phyloP scores from a whole-genome alignment of 1,140 invertebrate species.

The Latrodectus geometricus region DNA sequence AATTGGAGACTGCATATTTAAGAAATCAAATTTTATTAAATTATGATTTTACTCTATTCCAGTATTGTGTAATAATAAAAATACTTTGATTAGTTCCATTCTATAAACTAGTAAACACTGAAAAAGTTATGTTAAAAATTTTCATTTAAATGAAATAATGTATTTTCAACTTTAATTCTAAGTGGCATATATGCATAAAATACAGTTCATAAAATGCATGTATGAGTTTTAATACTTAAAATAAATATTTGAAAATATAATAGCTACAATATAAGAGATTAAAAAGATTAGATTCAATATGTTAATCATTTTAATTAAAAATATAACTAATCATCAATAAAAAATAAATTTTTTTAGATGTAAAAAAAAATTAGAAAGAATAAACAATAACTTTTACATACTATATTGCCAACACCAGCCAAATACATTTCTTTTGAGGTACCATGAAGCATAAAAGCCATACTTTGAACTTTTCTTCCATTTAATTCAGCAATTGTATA shows the following conservation, averaged over 20 bases:
- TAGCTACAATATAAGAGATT: background rate
- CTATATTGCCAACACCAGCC: constrained; percentile 35
- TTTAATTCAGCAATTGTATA: constrained; percentile 63
- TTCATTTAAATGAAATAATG: no score
- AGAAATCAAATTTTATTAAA: no score
- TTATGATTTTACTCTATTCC: no score
- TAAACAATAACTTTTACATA: constrained; percentile 14
- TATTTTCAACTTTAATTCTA: no score
- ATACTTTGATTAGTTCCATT: no score
- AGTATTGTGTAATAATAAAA: no score
- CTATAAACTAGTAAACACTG: no score
- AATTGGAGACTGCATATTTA: no score
- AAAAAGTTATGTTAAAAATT: no score
- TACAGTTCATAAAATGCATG: no score
- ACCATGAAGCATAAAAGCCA: constrained; percentile 70
- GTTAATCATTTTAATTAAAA: background rate
- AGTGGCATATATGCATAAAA: no score
- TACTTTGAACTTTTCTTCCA: constrained; percentile 67
- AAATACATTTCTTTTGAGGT: constrained; percentile 66
- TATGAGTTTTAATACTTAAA: background rate
- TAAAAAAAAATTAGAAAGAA: background rate
- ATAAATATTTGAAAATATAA: background rate
- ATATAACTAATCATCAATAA: background rate
- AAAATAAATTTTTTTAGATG: background rate
- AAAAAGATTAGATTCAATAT: background rate